phyloP scores from a whole-genome alignment of 2,797 vertebrate species.

The Molossus alvarezi region DNA sequence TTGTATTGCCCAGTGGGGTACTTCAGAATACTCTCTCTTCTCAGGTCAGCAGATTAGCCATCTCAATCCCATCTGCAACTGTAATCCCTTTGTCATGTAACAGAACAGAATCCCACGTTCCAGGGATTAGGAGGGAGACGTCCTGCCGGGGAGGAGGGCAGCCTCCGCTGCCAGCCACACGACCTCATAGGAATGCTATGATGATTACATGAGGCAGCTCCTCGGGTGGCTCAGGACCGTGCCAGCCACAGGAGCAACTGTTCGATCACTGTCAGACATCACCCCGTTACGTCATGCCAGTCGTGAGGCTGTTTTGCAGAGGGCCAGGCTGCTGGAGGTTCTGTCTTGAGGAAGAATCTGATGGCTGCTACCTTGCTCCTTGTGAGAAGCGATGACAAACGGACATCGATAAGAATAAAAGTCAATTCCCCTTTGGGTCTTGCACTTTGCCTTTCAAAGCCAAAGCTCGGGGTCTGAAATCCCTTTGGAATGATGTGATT shows the following conservation, averaged over 20 bases:
- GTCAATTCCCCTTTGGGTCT: neutral
- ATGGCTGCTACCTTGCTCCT: neutral
- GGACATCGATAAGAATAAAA: neutral
- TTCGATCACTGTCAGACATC: neutral
- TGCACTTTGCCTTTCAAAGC: slow-evolving; percentile 53
- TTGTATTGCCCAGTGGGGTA: neutral
- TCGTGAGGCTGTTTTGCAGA: slow-evolving; percentile 4
- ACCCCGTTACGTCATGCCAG: neutral
- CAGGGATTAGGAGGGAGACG: neutral
- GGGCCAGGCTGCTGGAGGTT: neutral
- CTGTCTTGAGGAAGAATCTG: neutral
- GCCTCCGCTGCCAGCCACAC: neutral
- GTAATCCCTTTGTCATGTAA: neutral
- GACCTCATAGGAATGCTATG: neutral
- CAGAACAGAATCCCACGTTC: neutral
- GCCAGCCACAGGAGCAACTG: neutral
- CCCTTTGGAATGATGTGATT: slow-evolving; percentile 35
- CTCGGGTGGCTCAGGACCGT: neutral
- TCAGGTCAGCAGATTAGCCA: neutral
- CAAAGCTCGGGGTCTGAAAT: slow-evolving; percentile 12
- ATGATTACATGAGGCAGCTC: neutral
- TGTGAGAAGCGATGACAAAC: slow-evolving; percentile 29
- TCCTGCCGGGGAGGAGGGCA: neutral
- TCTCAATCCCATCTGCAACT: neutral
- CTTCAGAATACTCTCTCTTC: neutral